Evolutionary conservation across 2,113 vertebrate species (phyloP), one percentile per base, ranked within the genome.

Genomic region (Nothoprocta perdicaria): DNA sequence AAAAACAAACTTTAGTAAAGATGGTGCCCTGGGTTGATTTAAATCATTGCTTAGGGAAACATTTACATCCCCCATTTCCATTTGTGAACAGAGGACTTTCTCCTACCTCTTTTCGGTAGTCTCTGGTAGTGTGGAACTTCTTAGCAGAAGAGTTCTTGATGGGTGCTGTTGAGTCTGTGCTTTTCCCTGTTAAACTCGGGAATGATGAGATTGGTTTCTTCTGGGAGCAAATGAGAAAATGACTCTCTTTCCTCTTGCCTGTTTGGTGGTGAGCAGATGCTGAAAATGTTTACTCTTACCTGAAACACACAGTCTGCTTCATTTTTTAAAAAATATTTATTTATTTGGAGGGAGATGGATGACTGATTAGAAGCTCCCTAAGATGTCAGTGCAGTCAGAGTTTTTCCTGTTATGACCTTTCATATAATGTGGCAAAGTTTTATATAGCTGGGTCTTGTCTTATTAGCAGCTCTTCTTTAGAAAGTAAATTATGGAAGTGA

Each of bases 381-480:
- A 83, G n/a, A 22, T 75, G 10, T 83, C 77, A n/a, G 19, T 4
- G 9, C 16, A 60, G 21, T 31, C 33, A 62, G 35, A 9, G 14
- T 33, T 90, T 72, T 74, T 80, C 46, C 23, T 60, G 4, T 71
- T 74, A 4, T 13, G 12, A 40, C 77, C 26, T 4, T 8, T 22
- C 18, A 11, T 33, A 2, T 61, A 52, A 63, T 31, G 31, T 4
- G 31, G 40, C 43, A 43, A 40, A 75, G 57, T 17, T 66, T 17
- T 69, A 11, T 18, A 5, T 55, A 60, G 46, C 63, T 67, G 12
- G 12, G 16, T n/a, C 65, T 75, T 65, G 60, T 23, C 12, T 14
- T 60, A 40, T 75, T 53, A 80, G 19, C 63, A 69, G 48, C 46
- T 95, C 93, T 89, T 83, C 76, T 87, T 92, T 46, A 77, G 67